Conservation (phyloP, 2,888 invertebrate genomes). For the Cerastis rubricosa region DNA sequence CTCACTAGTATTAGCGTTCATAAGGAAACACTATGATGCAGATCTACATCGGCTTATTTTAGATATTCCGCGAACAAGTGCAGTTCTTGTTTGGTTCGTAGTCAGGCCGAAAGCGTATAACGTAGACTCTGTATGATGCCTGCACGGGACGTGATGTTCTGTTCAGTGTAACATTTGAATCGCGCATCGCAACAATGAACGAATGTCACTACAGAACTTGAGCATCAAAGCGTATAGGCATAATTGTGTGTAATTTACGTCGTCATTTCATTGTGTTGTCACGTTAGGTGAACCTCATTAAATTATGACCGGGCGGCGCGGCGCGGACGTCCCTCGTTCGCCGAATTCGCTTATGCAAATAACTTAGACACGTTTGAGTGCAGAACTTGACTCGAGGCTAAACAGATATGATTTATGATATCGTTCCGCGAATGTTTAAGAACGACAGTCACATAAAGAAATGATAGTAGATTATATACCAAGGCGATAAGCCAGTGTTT, state of each 20-base stretch:
- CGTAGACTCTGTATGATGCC: conserved; percentile 34
- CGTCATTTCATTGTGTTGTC: conserved; percentile 74
- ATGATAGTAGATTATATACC: neutral
- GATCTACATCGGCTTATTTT: conserved; percentile 67
- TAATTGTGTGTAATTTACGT: conserved; percentile 71
- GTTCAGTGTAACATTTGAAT: conserved; percentile 58
- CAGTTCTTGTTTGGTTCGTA: conserved; percentile 44
- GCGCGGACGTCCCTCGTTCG: conserved; percentile 69
- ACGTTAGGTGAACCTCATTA: conserved; percentile 77
- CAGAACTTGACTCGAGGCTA: conserved; percentile 74
- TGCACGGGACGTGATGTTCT: conserved; percentile 53
- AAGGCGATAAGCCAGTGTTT: no score
- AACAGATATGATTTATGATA: conserved; percentile 73
- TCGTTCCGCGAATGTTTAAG: conserved; percentile 74
- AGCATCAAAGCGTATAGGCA: conserved; percentile 53
- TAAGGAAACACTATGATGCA: conserved; percentile 80
- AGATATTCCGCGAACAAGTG: conserved; percentile 74
- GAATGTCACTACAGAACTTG: conserved; percentile 25
- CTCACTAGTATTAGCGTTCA: conserved; percentile 75
- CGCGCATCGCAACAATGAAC: conserved; percentile 31
- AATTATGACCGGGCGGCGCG: conserved; percentile 77
- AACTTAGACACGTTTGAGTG: conserved; percentile 72
- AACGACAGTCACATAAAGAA: conserved; percentile 64
- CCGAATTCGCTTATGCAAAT: conserved; percentile 82
- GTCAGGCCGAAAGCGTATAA: conserved; percentile 33